phyloP scores from a whole-genome alignment of 2,797 vertebrate species.

The Borostomias antarcticus region DNA sequence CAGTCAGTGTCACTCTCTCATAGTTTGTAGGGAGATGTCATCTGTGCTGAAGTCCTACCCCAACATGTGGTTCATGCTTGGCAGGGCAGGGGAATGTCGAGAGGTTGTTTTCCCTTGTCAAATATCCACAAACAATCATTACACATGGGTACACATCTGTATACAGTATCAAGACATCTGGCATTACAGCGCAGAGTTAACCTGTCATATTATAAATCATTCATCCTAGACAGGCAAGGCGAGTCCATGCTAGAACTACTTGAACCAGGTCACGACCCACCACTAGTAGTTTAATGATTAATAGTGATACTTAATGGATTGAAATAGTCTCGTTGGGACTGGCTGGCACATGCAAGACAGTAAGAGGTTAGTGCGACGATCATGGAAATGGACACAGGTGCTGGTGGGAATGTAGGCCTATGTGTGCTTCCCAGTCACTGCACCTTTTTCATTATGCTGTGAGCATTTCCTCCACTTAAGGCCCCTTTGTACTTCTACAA shows the following conservation, averaged over 20 bases:
- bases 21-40: neutral
- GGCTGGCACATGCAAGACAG: conserved; percentile 6
- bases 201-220: conserved; percentile 24
- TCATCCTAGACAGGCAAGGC: conserved; percentile 13
- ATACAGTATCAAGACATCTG: conserved; percentile 12
- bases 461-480: neutral
- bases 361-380: neutral
- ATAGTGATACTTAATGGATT: conserved; percentile 19
- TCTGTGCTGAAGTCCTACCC: neutral
- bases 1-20: neutral
- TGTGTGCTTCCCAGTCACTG: neutral
- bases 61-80: neutral
- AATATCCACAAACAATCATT: conserved; percentile 8
- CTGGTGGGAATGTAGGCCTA: neutral
- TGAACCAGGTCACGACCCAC: conserved; percentile 27
- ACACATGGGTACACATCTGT: conserved; percentile 11
- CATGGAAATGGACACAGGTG: neutral
- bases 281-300: conserved; percentile 34
- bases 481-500: neutral
- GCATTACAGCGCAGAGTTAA: conserved; percentile 8
- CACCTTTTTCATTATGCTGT: neutral
- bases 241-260: conserved; percentile 20
- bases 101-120: conserved; percentile 2
- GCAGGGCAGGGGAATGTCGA: neutral
- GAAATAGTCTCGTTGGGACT: conserved; percentile 14